Evolutionary conservation across 2,797 vertebrate genomes (phyloP).

Genomic region (Argentina silus): DNA sequence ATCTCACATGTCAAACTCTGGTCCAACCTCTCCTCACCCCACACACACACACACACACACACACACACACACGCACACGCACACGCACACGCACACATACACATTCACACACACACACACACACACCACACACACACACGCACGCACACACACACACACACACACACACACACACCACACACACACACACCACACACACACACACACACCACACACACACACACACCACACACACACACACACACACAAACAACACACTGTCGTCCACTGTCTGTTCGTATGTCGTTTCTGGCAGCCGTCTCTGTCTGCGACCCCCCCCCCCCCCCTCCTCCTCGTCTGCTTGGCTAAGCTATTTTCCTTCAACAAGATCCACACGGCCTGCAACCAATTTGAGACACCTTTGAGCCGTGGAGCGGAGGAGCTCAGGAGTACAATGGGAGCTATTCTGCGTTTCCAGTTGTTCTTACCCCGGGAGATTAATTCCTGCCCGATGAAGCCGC

Average conservation of each 20-base stretch:
- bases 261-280: neutral
- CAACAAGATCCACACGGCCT: conserved; percentile 38
- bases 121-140: neutral
- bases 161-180: no score
- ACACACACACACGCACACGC: no score
- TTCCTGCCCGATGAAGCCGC: conserved; percentile 28
- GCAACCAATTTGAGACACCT: conserved; percentile 54
- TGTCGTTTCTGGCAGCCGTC: conserved; percentile 44
- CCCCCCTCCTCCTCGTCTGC: conserved; percentile 18
- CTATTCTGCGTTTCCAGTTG: conserved; percentile 26
- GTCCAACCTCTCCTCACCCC: neutral
- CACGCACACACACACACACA: neutral
- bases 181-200: no score
- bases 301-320: conserved; percentile 43
- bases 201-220: no score
- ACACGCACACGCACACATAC: no score
- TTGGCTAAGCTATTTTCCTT: conserved; percentile 46
- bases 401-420: conserved; percentile 38
- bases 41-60: neutral
- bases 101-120: neutral
- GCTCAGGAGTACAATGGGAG: conserved; percentile 35
- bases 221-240: neutral
- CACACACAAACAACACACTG: no score
- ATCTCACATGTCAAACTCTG: neutral
- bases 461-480: conserved; percentile 49